These are phyloP conservation scores for Lycia hirtaria DNA, from an alignment of 2,888 invertebrate species.

Conservation along the genomic window DNA sequence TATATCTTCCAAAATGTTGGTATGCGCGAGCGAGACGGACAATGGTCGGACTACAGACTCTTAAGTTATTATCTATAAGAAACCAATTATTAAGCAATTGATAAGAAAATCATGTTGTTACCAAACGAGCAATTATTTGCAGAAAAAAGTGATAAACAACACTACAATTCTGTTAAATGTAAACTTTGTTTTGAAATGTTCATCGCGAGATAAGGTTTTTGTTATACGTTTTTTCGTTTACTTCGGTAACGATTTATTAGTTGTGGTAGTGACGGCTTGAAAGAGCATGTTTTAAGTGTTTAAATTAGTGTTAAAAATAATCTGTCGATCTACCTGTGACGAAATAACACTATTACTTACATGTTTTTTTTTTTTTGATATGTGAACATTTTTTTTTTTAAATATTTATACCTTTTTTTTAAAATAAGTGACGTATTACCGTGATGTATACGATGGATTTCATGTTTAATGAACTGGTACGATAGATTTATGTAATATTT, in stretches of 20 bases:
- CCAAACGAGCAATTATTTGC: background rate
- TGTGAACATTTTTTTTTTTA: too few relatives aligned
- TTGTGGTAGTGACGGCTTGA: background rate
- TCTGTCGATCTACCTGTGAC: too few relatives aligned
- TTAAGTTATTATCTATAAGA: too few relatives aligned
- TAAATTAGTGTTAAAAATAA: background rate
- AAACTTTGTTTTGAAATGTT: background rate
- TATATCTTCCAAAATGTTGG: too few relatives aligned
- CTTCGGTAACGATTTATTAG: background rate
- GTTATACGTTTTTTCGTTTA: background rate
- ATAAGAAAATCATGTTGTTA: background rate
- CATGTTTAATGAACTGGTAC: background rate
- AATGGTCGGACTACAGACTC: too few relatives aligned
- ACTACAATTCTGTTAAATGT: background rate
- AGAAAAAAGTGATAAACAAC: constrained; percentile 1
- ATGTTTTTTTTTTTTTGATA: too few relatives aligned
- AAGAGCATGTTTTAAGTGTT: background rate
- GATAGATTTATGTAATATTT: too few relatives aligned
- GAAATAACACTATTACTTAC: too few relatives aligned
- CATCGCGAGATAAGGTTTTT: constrained; percentile 5
- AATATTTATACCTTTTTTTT: background rate
- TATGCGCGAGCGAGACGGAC: too few relatives aligned
- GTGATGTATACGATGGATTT: background rate
- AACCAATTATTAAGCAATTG: background rate
- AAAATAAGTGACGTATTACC: background rate